These are phyloP conservation scores for Dolomedes plantarius DNA, from an alignment of 2,888 invertebrate species.

Conservation along the genomic window DNA sequence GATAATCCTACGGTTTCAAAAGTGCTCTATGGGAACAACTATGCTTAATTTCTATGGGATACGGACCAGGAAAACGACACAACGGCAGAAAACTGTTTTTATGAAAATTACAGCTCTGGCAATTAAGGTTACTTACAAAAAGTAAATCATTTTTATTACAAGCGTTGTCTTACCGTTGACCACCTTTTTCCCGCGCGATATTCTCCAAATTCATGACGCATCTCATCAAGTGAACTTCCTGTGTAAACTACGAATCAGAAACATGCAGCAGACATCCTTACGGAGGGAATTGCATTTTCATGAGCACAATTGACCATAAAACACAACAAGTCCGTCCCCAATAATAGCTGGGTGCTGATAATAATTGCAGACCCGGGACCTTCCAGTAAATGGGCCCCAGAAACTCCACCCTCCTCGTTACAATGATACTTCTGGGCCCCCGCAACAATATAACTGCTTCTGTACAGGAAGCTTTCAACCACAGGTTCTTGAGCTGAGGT, in stretches of 20 bases:
- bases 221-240: background rate
- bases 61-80: too few relatives aligned
- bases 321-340: conserved; percentile 55
- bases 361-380: conserved; percentile 48
- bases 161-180: too few relatives aligned
- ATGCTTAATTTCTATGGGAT: too few relatives aligned
- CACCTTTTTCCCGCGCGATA: too few relatives aligned
- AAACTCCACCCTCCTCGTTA: conserved; percentile 46
- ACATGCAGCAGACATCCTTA: background rate
- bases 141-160: too few relatives aligned
- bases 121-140: too few relatives aligned
- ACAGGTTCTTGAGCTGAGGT: conserved; percentile 42
- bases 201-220: background rate
- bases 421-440: conserved; percentile 32
- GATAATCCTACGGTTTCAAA: too few relatives aligned
- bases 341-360: conserved; percentile 56
- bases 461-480: conserved; percentile 58
- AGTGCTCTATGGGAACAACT: too few relatives aligned
- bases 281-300: conserved; percentile 18
- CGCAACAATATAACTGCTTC: conserved; percentile 20
- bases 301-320: conserved; percentile 69
- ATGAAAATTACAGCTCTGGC: too few relatives aligned
- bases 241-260: background rate
- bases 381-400: conserved; percentile 43
- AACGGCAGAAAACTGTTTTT: too few relatives aligned